These are phyloP conservation scores for Pterois miles DNA, from an alignment of 2,797 vertebrate genomes.

Conservation along the genomic window DNA sequence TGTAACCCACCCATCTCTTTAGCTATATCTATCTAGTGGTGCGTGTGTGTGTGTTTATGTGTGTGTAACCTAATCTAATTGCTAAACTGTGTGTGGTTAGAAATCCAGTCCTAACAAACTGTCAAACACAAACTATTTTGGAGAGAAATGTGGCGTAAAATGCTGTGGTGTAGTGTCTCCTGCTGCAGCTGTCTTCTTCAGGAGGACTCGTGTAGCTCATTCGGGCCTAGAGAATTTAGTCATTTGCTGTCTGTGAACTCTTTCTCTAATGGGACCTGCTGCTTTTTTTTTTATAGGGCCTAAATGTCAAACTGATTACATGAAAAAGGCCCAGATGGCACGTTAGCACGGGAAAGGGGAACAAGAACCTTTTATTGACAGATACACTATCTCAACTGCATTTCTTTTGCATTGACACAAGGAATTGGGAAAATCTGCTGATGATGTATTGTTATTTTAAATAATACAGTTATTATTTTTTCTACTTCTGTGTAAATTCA, in stretches of 20 bases:
- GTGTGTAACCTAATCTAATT: conserved; percentile 39
- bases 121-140: conserved; percentile 41
- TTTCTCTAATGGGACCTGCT: no score
- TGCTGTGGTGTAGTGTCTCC: not conserved
- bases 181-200: not conserved
- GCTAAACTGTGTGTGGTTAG: conserved; percentile 24
- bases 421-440: not conserved
- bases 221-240: not conserved
- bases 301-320: not conserved
- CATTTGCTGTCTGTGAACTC: not conserved
- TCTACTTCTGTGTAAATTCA: not conserved
- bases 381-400: not conserved
- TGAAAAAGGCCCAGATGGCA: not conserved
- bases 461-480: not conserved
- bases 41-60: conserved; percentile 14
- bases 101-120: conserved; percentile 41
- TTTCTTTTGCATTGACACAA: not conserved
- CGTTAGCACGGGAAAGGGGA: not conserved
- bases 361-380: not conserved
- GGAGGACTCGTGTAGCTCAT: not conserved
- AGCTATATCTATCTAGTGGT: not conserved
- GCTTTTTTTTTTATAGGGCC: not conserved
- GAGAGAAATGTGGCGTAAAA: conserved; percentile 12
- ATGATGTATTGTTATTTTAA: not conserved
- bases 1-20: not conserved